Evolutionary conservation across 2,113 vertebrate genomes (phyloP), one percentile per base, ranked within the genome.

Genomic region (Solenodon paradoxus): DNA sequence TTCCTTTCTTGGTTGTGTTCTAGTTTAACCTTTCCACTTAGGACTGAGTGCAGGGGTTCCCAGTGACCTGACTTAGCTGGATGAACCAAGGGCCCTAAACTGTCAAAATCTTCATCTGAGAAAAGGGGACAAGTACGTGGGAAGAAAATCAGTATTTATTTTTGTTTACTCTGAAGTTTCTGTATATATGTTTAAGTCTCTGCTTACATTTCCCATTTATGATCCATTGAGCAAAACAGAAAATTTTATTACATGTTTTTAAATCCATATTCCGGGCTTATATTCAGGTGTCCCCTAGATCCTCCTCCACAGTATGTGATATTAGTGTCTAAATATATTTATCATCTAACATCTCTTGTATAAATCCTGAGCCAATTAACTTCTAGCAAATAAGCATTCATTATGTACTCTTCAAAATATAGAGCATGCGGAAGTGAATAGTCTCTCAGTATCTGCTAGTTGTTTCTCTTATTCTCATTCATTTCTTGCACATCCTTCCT

Each of bases 121-220:
- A 77, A 51, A 1, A 72, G 35, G 24, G 49, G 19, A 91, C 26
- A 30, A 24, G 30, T 28, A 26, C 77, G 28, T 74, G 8, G 51
- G 63, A 47, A 77, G 6, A 66, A 6, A 4, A 47, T 1, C 20
- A 35, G 26, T 22, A 24, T 72, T 47, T 59, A 40, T 72, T 72
- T 94, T 72, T 30, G 8, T 12, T 59, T 40, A 61, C 17, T n/a
- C 59, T 90, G 16, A 53, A 81, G n/a, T 74, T 55, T 68, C 82
- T 96, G 20, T 30, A 57, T 74, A 84, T 26, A 94, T 89, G 55
- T 79, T 83, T 38, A 53, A 59, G 85, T 81, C 90, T 91, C 64
- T 88, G 51, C 20, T 89, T 42, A 66, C 10, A 57, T 87, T 88
- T 80, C n/a, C 75, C 86, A 20, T 0, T 40, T 86, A 13, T 26